Percentiles rank a stretch among this genome's conserved stretches.
Conservation (phyloP, 2,113 vertebrate genomes). For the Poecile atricapillus region DNA sequence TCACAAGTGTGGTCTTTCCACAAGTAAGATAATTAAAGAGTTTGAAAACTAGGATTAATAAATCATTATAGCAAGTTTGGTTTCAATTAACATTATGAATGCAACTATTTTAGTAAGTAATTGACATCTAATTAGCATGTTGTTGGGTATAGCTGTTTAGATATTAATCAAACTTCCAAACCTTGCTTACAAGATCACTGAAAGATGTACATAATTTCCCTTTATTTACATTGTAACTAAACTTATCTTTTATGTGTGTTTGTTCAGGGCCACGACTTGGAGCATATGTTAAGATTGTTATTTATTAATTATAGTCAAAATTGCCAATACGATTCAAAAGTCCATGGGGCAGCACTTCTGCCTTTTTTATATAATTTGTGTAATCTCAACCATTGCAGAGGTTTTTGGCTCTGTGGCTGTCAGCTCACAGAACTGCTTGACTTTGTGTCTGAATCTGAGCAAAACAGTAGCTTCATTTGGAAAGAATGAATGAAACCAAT, state of each 20-base stretch:
- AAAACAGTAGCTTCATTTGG: background rate
- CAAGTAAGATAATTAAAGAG: slow-evolving; percentile 52
- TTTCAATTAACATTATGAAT: slow-evolving; percentile 67
- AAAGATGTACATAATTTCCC: background rate
- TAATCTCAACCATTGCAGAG: background rate
- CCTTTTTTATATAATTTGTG: background rate
- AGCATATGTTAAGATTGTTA: background rate
- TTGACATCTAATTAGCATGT: slow-evolving; percentile 63
- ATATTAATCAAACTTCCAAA: slow-evolving; percentile 56
- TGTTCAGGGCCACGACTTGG: background rate
- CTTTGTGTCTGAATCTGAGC: background rate
- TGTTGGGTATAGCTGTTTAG: slow-evolving; percentile 33
- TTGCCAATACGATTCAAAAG: background rate
- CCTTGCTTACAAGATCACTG: slow-evolving; percentile 5
- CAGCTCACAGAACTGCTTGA: background rate
- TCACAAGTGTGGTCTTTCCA: slow-evolving; percentile 23
- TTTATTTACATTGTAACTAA: slow-evolving; percentile 25
- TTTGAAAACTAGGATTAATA: slow-evolving; percentile 71
- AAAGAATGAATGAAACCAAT: background rate
- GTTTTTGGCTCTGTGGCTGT: background rate
- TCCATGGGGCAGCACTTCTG: background rate
- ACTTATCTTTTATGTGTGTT: background rate
- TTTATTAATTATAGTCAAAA: background rate
- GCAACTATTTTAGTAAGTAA: slow-evolving; percentile 61
- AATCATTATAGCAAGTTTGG: slow-evolving; percentile 65